Percentiles rank a stretch among this genome's conserved stretches.
Conservation (phyloP, 2,888 invertebrate species). For the Ornithoptera alexandrae region DNA sequence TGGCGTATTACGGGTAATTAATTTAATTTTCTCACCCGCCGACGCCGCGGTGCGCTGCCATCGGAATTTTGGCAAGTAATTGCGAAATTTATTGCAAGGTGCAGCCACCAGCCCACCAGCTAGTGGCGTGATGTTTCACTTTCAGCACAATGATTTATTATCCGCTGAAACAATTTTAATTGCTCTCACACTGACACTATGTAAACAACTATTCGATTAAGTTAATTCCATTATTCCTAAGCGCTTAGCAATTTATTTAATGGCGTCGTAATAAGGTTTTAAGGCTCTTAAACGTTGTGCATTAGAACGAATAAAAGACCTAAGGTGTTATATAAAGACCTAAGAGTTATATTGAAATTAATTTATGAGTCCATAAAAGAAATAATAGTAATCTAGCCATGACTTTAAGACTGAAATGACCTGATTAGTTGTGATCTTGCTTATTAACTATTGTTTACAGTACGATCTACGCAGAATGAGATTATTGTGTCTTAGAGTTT, state of each 20-base stretch:
- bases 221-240: constrained; percentile 73
- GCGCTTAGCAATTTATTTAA: constrained; percentile 68
- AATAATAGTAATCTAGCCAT: background rate
- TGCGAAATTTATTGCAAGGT: constrained; percentile 79
- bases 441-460: no score
- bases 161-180: constrained; percentile 78
- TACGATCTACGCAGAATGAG: no score
- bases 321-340: background rate
- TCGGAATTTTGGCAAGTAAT: constrained; percentile 70
- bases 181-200: constrained; percentile 76
- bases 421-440: no score
- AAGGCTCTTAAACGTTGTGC: constrained; percentile 26
- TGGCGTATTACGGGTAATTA: constrained; percentile 53
- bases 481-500: no score
- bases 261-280: constrained; percentile 50
- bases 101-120: constrained; percentile 46
- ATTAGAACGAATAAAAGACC: constrained; percentile 9
- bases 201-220: constrained; percentile 81
- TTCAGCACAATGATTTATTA: constrained; percentile 77
- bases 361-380: background rate
- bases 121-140: constrained; percentile 74
- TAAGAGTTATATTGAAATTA: background rate
- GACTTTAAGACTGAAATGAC: no score
- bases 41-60: constrained; percentile 57
- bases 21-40: constrained; percentile 66